phyloP scores from a whole-genome alignment of 2,888 invertebrate species.

The Synergus umbraculus region DNA sequence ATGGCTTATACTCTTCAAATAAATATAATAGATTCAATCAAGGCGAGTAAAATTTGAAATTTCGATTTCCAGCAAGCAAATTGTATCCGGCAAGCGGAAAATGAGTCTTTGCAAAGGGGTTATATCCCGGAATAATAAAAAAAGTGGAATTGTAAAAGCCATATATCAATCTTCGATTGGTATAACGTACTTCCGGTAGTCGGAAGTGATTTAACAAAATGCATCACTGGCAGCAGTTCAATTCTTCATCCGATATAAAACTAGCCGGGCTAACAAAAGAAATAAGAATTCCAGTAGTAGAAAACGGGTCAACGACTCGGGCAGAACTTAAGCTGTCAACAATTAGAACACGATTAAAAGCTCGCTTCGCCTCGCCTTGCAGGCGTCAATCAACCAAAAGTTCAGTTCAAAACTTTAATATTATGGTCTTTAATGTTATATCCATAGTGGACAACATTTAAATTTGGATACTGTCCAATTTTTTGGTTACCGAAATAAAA shows the following conservation, averaged over 20 bases:
- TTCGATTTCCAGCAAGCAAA: background rate
- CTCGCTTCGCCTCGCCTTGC: slow-evolving; percentile 10
- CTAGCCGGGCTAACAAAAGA: background rate
- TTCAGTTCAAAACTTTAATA: slow-evolving; percentile 13
- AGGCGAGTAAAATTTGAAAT: background rate
- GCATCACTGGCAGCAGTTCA: slow-evolving; percentile 11
- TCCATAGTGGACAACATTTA: too few relatives aligned
- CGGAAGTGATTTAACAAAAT: background rate
- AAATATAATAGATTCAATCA: background rate
- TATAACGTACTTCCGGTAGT: background rate
- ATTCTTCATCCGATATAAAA: background rate
- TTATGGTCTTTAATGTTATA: background rate
- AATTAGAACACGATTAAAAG: slow-evolving; percentile 39
- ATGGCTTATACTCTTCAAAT: too few relatives aligned
- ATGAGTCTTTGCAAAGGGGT: background rate
- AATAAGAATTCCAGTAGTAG: slow-evolving; percentile 15
- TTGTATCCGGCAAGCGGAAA: slow-evolving; percentile 8
- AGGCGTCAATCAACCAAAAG: slow-evolving; percentile 34
- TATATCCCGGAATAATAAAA: background rate
- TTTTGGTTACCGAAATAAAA: background rate
- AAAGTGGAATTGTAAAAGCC: background rate
- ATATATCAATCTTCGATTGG: slow-evolving; percentile 3
- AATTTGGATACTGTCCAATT: background rate
- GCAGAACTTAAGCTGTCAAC: slow-evolving; percentile 30
- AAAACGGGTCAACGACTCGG: slow-evolving; percentile 29